Conservation (phyloP, 2,113 vertebrate species). For the Asarcornis scutulata region DNA sequence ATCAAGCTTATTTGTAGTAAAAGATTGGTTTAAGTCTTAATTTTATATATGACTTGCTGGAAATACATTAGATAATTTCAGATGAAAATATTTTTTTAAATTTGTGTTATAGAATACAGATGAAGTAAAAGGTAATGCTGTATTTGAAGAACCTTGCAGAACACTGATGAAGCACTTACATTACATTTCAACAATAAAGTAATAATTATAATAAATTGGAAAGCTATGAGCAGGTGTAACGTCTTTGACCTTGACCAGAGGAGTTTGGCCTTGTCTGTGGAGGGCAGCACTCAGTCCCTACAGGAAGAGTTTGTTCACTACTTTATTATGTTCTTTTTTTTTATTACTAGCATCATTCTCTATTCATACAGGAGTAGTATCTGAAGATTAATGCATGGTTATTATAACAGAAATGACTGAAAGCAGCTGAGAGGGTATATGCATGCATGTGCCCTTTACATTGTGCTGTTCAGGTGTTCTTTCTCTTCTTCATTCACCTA, state of each 20-base stretch:
- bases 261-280: background rate
- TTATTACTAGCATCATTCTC: background rate
- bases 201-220: background rate
- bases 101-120: background rate
- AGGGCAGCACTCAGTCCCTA: background rate
- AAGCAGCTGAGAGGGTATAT: background rate
- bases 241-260: background rate
- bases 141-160: background rate
- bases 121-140: background rate
- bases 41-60: background rate
- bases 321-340: background rate
- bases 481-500: background rate
- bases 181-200: background rate
- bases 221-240: background rate
- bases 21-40: background rate
- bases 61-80: background rate
- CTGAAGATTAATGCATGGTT: background rate
- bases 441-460: accelerated
- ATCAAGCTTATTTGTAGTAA: background rate
- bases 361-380: background rate
- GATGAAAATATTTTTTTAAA: background rate
- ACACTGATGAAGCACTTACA: background rate
- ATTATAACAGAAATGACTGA: background rate
- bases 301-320: background rate
- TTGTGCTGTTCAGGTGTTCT: background rate